Evolutionary conservation across 2,797 vertebrate species (phyloP).

Genomic region (Dryobates pubescens): DNA sequence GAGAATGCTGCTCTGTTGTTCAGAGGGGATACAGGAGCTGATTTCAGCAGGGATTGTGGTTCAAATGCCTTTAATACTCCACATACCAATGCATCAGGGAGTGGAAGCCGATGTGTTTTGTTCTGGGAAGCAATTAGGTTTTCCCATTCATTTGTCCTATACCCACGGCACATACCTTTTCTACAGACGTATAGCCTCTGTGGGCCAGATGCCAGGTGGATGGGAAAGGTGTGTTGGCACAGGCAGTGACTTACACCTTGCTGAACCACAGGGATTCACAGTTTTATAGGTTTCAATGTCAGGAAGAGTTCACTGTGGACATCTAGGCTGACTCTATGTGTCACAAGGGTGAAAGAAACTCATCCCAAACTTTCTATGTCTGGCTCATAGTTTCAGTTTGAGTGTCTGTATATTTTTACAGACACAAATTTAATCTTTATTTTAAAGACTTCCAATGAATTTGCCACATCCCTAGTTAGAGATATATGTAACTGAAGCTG

Average conservation of each 20-base stretch:
- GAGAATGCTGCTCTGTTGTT: background rate
- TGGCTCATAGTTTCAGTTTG: background rate
- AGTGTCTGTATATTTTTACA: background rate
- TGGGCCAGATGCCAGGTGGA: background rate
- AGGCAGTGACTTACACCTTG: background rate
- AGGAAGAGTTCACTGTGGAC: background rate
- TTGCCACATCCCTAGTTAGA: background rate
- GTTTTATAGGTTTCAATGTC: background rate
- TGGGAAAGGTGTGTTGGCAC: background rate
- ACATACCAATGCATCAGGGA: conserved; percentile 47
- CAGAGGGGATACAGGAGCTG: background rate
- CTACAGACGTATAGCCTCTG: background rate
- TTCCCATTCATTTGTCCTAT: conserved; percentile 2
- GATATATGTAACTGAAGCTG: background rate
- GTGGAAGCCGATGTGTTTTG: conserved; percentile 35
- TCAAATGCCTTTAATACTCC: conserved; percentile 42
- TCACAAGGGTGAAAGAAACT: background rate
- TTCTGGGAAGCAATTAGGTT: conserved; percentile 35
- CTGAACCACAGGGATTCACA: background rate
- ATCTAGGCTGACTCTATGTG: background rate
- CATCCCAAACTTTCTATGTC: background rate
- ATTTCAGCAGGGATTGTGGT: conserved; percentile 2
- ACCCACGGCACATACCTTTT: background rate
- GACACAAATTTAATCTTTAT: background rate
- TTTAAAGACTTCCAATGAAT: background rate